These are phyloP conservation scores for Sebastolobus alascanus DNA, from an alignment of 2,797 vertebrate species.

Conservation along the genomic window DNA sequence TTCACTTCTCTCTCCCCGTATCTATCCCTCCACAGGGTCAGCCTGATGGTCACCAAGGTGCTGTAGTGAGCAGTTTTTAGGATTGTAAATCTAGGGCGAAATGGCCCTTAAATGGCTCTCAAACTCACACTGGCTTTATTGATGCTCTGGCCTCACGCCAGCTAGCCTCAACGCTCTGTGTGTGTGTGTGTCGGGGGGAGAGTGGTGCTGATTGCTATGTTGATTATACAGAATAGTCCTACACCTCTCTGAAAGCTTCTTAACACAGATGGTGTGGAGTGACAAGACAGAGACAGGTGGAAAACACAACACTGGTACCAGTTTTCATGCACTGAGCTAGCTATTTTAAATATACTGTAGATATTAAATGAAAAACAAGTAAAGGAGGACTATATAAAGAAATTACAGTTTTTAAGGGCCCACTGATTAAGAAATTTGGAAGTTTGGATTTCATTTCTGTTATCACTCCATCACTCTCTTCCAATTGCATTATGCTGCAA, in stretches of 20 bases:
- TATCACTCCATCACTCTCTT: background rate
- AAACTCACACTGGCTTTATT: conserved; percentile 86
- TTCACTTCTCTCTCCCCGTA: conserved; percentile 23
- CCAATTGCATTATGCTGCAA: background rate
- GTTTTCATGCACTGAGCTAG: background rate
- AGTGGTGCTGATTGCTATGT: conserved; percentile 76
- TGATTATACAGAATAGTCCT: conserved; percentile 72
- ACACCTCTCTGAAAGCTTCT: conserved; percentile 68
- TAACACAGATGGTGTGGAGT: conserved; percentile 47
- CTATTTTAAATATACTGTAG: background rate
- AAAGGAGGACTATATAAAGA: background rate
- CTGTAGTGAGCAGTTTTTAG: conserved; percentile 75
- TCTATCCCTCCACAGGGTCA: conserved; percentile 61
- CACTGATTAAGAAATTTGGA: background rate
- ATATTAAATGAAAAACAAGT: background rate
- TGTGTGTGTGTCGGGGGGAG: conserved; percentile 30
- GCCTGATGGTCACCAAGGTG: conserved; percentile 67
- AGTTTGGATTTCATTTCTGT: background rate
- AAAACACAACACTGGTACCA: background rate
- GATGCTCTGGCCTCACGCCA: conserved; percentile 84
- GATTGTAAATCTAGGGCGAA: conserved; percentile 83
- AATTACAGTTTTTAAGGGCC: conserved; percentile 5
- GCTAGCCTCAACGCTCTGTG: conserved; percentile 53
- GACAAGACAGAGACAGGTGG: conserved; percentile 52
- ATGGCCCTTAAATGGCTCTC: conserved; percentile 86